phyloP scores from a whole-genome alignment of 1,140 invertebrate genomes.

The Platyscapa corneri region DNA sequence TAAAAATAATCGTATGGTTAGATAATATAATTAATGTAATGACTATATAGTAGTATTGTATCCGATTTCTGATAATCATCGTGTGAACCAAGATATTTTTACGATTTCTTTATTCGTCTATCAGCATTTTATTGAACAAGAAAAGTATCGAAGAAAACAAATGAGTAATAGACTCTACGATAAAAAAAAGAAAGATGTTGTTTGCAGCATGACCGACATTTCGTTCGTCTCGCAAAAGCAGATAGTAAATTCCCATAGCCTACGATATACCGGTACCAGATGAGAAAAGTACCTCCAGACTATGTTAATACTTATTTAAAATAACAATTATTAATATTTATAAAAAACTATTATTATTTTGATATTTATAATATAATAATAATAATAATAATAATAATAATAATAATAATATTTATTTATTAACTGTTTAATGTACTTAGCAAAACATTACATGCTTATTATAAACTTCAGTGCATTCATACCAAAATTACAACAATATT shows the following conservation, averaged over 20 bases:
- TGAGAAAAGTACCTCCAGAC: too few relatives aligned
- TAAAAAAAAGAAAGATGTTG: slow-evolving; percentile 14
- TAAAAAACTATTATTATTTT: too few relatives aligned
- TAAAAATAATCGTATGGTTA: background rate
- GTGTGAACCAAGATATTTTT: slow-evolving; percentile 6
- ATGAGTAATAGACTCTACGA: slow-evolving; percentile 17
- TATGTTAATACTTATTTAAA: too few relatives aligned
- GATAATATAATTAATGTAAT: background rate
- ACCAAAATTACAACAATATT: too few relatives aligned
- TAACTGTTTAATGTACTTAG: too few relatives aligned
- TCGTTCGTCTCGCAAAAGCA: slow-evolving; percentile 9
- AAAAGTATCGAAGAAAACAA: background rate
- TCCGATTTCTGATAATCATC: slow-evolving; percentile 21
- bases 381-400: too few relatives aligned
- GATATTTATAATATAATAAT: too few relatives aligned
- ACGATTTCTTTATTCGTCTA: background rate
- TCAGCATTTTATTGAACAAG: background rate
- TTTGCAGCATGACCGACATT: slow-evolving; percentile 36
- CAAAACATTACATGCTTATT: too few relatives aligned
- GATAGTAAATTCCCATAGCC: slow-evolving; percentile 2
- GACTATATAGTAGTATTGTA: background rate
- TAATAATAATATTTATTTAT: too few relatives aligned
- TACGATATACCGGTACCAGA: background rate
- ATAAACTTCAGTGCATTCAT: too few relatives aligned
- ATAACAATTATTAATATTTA: too few relatives aligned